These are phyloP conservation scores for Mesodorylaimus sp. DNA, from an alignment of 2,888 invertebrate genomes.

Conservation along the genomic window DNA sequence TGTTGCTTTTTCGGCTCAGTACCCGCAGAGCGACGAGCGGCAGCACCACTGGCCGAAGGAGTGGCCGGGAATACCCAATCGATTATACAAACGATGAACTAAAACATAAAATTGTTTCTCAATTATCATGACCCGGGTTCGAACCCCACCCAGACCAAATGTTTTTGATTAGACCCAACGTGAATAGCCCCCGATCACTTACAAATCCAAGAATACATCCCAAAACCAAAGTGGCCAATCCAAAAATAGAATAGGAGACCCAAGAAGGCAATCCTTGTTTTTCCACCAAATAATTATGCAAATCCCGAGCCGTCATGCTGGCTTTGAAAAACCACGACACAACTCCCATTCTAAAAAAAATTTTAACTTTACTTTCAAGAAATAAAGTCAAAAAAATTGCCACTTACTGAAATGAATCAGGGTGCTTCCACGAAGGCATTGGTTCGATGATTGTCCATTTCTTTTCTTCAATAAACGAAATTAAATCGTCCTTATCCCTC, in stretches of 20 bases:
- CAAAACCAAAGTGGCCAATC: slow-evolving; percentile 67
- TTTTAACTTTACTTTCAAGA: too few species aligned
- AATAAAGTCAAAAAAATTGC: neutral
- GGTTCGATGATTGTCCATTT: slow-evolving; percentile 71
- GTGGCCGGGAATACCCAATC: slow-evolving; percentile 66
- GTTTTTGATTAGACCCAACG: too few species aligned
- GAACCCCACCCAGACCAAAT: too few species aligned
- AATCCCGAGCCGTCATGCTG: slow-evolving; percentile 65
- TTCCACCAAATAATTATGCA: slow-evolving; percentile 28
- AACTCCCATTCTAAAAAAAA: slow-evolving; percentile 51
- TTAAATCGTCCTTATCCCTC: slow-evolving; percentile 64
- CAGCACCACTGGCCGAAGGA: too few species aligned
- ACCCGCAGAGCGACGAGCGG: too few species aligned
- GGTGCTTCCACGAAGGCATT: slow-evolving; percentile 73
- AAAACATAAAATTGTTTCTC: slow-evolving; percentile 25
- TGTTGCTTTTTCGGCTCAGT: too few species aligned
- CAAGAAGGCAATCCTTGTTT: slow-evolving; percentile 24
- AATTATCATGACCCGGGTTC: too few species aligned
- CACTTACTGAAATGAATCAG: slow-evolving; percentile 37
- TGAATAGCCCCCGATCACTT: too few species aligned
- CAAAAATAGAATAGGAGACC: slow-evolving; percentile 55
- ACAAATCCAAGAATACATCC: slow-evolving; percentile 80
- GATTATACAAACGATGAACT: slow-evolving; percentile 64
- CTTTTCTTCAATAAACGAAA: slow-evolving; percentile 62
- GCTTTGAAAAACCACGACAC: slow-evolving; percentile 84